Base-by-base conservation (phyloP, 2,888 invertebrate genomes). In the Drosophila paramelanica region DNA sequence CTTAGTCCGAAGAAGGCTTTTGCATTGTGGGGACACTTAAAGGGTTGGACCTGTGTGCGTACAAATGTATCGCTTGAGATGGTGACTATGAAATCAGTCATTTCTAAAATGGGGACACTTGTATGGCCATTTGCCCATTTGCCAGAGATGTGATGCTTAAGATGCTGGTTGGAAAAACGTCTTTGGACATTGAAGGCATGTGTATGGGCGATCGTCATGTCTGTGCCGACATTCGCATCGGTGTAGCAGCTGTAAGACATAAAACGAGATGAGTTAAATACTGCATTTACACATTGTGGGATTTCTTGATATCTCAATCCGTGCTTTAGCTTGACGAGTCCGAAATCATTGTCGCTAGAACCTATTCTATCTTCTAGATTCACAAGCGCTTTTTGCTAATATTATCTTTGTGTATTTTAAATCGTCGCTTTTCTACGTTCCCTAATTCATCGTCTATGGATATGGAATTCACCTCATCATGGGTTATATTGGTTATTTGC, bases 21-120 rank as follows among this genome's bases (percentile, higher is more conserved):
- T 41, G 46, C 14, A 25, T 53, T 53, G 38, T 61, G 53, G 1
- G 50, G 43, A 17, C 50, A 64, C 14, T 57, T 57, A 10, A 47
- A 56, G 3, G 42, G 56, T 43, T 62, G n/a, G 56, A 0, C 62
- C 62, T 7, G 49, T 49, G 20, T 62, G 62, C 5, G 36, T 56
- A 38, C 62, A 49, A 23, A 62, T 36, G 31, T 62, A 56, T 20
- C 49, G 56, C 41, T 50, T 56, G 7, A 62, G 62, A 56, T 56
- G 56, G 13, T 56, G 56, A 13, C 62, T 49, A 42, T 62, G 62
- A 5, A 42, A 43, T 38, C 56, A 62, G 25, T 56, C 49, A 38
- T 56, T 62, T 43, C 49, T 56, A 23, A 49, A 62, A 14, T 62
- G 42, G 0, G 56, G 36, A 6, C 62, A 62, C 10, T 62, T 62